Conservation (phyloP, 2,888 invertebrate species). For the Lacanobia oleracea region DNA sequence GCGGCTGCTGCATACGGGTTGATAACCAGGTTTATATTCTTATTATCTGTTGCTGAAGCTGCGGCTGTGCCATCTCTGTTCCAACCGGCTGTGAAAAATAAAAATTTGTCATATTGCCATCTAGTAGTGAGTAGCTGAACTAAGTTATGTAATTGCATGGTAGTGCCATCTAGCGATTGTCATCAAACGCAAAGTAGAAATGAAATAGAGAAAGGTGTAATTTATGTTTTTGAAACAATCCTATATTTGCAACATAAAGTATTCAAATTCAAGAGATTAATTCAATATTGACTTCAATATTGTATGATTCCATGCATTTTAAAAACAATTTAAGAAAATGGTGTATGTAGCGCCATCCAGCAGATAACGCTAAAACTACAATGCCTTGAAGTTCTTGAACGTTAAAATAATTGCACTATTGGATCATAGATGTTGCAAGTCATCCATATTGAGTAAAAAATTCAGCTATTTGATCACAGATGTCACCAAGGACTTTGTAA, state of each 20-base stretch:
- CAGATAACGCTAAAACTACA: background rate
- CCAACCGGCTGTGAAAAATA: slow-evolving; percentile 78
- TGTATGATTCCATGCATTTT: background rate
- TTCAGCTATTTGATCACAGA: slow-evolving; percentile 27
- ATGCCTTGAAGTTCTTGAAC: accelerated
- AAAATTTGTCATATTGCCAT: slow-evolving; percentile 61
- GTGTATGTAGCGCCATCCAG: slow-evolving; percentile 18
- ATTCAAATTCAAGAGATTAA: no score
- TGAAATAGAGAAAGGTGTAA: background rate
- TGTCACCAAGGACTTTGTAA: background rate
- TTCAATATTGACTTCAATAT: background rate
- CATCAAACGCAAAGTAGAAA: accelerated
- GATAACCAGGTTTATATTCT: slow-evolving; percentile 70
- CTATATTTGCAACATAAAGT: no score
- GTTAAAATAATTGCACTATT: slow-evolving; percentile 17
- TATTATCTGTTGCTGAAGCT: slow-evolving; percentile 61
- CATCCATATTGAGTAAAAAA: accelerated
- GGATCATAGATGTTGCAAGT: slow-evolving; percentile 21
- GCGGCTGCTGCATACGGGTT: slow-evolving; percentile 75
- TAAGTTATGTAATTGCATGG: background rate
- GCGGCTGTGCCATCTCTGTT: slow-evolving; percentile 75
- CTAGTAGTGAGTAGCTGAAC: slow-evolving; percentile 59
- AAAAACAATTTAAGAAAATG: background rate
- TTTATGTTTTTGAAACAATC: background rate
- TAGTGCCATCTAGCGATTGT: slow-evolving; percentile 21